Base-by-base conservation (phyloP, 2,113 vertebrate species). In the Phasianus colchicus region DNA sequence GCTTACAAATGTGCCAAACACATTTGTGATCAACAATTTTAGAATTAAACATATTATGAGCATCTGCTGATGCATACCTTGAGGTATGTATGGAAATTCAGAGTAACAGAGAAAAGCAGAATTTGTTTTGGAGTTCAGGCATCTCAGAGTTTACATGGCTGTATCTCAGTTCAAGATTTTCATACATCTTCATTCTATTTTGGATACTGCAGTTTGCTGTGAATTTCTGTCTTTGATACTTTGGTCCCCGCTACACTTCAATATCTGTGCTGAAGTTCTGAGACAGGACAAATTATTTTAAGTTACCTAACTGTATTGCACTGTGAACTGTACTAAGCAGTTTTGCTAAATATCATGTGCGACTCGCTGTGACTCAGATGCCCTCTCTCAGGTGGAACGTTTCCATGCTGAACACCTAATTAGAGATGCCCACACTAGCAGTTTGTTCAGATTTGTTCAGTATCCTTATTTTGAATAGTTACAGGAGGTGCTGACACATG, bases 401-500 rank as follows among this genome's bases (percentile, higher is more conserved):
- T 63, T 91, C 58, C 7, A 2, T 74, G 55, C 42, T 55, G 52
- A 54, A 54, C 52, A 54, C 52, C 52, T 54, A 85, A 89, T 93
- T 95, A 96, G 89, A 87, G 93, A 79, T 85, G 60, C 75, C 60
- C 42, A 93, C 89, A 67, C 74, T 80, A 80, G 81, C 47, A 80
- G 67, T 80, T 92, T 94, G 82, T 61, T 96, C 66, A 36, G 42
- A 89, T 96, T 94, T 89, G 85, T 85, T 95, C 82, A 42, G 36
- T 54, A 50, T 48, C 63, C 57, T 96, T 74, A 72, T 55, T 87
- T 73, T 72, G 48, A 54, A 90, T 87, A 85, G 40, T 36, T 45
- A 70, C 50, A 36, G 54, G 61, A 96, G 67, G 55, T 95, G 92
- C 93, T 92, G 95, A 95, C 79, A 86, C 30, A 85, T 5, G n/a